Base-by-base conservation (phyloP, 2,113 vertebrate species). In the Erythrolamprus reginae region DNA sequence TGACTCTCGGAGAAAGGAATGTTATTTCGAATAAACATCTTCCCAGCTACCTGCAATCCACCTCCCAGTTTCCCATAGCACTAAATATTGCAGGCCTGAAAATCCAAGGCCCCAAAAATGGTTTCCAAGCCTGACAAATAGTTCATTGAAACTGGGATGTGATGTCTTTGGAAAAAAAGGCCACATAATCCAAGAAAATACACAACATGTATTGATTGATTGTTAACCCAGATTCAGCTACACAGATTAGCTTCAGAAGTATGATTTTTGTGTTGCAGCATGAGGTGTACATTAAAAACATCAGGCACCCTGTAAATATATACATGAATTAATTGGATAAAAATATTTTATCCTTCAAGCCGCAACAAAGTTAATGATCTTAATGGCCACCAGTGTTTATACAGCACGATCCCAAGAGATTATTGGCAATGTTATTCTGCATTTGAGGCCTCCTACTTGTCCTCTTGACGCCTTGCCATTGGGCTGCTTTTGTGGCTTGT, bases 391-490 rank as follows among this genome's bases (percentile, higher is more conserved):
- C 45, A 38, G 55, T 92, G 87, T 89, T 88, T 84, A 84, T 51
- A 48, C 0, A 0, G 50, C 77, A 84, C 89, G 88, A 89, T 90
- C 88, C 85, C 38, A 85, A 52, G 82, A 82, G 92, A 82, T 52
- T 84, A 89, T 87, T 82, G 70, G 92, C 89, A 45, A 91, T n/a
- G 58, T 89, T 33, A 12, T 52, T 92, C 88, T 28, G 82, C 82
- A 93, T 87, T 7, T 84, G 70, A 88, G 89, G 85, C 91, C 89
- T 88, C 52, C 89, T 82, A 28, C 86, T 88, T 84, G 7, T 51
- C 87, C 70, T 90, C 89, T 94, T 96, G 45, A 94, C 93, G 90
- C 84, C 4, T 0, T 65, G 90, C 93, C 94, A 94, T 86, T 91
- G 50, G 45, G 47, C 89, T 86, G 93, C 87, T 90, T 89, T 92